These are phyloP conservation scores for Scaptomyza montana DNA, from an alignment of 1,140 invertebrate genomes.

Conservation along the genomic window DNA sequence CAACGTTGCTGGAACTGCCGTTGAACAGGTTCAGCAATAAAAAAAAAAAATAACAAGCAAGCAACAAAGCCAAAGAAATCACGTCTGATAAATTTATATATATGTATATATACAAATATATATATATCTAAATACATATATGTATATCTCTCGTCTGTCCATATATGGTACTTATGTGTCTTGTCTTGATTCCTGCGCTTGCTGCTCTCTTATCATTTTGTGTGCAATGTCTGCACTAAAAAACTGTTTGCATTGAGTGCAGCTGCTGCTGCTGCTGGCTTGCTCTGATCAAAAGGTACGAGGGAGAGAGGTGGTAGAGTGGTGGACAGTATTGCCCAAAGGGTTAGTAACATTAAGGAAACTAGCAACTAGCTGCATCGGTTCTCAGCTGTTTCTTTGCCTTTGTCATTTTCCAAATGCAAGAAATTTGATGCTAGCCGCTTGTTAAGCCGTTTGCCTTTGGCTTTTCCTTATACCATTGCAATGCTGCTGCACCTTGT, in stretches of 20 bases:
- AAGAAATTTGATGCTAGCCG: conserved; percentile 54
- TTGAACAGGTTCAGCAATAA: conserved; percentile 64
- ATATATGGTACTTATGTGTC: conserved; percentile 14
- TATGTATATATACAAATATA: conserved; percentile 33
- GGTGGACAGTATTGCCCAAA: conserved; percentile 14
- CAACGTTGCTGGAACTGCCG: conserved; percentile 46
- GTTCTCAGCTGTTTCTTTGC: conserved; percentile 7
- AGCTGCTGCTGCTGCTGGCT: conserved; percentile 22
- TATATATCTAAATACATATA: conserved; percentile 19
- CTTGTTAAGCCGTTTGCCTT: conserved; percentile 52
- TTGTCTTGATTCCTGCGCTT: conserved; percentile 53
- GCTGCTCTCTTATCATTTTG: conserved; percentile 70
- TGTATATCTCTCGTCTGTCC: conserved; percentile 1
- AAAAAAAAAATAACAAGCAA: conserved; percentile 11
- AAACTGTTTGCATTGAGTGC: conserved; percentile 37
- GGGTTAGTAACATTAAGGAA: conserved; percentile 43
- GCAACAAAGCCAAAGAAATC: conserved; percentile 69
- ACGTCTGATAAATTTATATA: conserved; percentile 72
- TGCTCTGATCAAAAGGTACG: no score
- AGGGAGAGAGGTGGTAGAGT: no score
- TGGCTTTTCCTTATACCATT: conserved; percentile 40
- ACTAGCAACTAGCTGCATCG: conserved; percentile 36
- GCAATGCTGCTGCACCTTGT: conserved; percentile 17
- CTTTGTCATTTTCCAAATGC: conserved; percentile 50
- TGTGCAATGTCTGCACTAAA: conserved; percentile 46